Conservation (phyloP, 1,140 invertebrate genomes). For the Bombus polaris region DNA sequence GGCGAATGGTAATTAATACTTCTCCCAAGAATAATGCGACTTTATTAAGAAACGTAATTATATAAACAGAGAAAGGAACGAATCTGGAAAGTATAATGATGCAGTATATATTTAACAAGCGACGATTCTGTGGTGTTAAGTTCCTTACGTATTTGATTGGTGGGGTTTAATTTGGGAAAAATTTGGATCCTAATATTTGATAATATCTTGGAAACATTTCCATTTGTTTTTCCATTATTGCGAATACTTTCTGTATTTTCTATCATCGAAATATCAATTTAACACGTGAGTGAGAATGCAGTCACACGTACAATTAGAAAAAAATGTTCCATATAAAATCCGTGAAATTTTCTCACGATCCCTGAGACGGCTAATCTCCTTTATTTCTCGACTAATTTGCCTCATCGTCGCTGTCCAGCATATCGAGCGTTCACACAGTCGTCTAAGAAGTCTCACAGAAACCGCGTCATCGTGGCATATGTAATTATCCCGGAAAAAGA, state of each 20-base stretch:
- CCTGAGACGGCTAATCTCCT: neutral
- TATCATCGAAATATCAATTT: neutral
- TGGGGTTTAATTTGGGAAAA: neutral
- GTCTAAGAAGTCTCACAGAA: neutral
- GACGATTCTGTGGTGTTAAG: no score
- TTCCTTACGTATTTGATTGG: neutral
- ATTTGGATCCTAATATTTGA: neutral
- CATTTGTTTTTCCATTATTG: neutral
- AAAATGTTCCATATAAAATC: neutral
- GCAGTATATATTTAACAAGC: no score
- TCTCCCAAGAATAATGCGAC: neutral
- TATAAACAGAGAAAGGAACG: no score
- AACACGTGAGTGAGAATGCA: no score
- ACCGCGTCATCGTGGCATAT: neutral
- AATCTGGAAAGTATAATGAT: neutral
- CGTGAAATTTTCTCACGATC: neutral
- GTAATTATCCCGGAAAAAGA: neutral
- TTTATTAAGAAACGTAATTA: neutral
- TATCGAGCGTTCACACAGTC: neutral
- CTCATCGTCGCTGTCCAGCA: neutral
- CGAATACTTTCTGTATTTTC: neutral
- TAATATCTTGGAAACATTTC: neutral
- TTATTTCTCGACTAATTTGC: neutral
- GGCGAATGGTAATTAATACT: slow-evolving; percentile 5
- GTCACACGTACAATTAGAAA: no score